A percentile compares a stretch with the other conserved stretches of the same genome.
Conservation (phyloP, 1,140 invertebrate genomes). For the Meloidogyne exigua region DNA sequence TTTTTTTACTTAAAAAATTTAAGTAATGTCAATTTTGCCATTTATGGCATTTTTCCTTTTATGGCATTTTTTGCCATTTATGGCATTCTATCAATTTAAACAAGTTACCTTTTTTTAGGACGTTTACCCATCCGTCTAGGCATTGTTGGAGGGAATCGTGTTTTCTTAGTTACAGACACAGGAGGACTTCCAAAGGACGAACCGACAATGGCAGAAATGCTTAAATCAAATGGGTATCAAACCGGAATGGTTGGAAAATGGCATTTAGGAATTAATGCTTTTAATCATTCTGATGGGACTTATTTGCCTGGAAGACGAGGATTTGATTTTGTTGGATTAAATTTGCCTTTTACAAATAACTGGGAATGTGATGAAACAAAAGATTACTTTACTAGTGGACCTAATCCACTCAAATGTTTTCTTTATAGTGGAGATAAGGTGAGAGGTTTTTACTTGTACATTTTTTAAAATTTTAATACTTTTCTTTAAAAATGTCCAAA, state of each 20-base stretch:
- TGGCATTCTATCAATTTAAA: neutral
- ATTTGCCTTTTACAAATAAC: slow-evolving; percentile 55
- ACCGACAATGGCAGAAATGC: slow-evolving; percentile 54
- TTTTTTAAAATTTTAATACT: too few relatives aligned
- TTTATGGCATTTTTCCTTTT: too few relatives aligned
- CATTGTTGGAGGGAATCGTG: slow-evolving; percentile 43
- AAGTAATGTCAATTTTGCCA: too few relatives aligned
- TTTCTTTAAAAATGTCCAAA: too few relatives aligned
- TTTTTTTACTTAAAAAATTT: neutral
- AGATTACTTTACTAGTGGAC: slow-evolving; percentile 31
- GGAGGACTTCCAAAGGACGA: slow-evolving; percentile 51
- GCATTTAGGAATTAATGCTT: slow-evolving; percentile 62
- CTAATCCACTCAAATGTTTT: slow-evolving; percentile 51
- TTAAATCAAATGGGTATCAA: slow-evolving; percentile 41
- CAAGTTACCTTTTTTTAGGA: slow-evolving; percentile 20
- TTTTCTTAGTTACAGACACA: slow-evolving; percentile 43
- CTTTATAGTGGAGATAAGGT: slow-evolving; percentile 58
- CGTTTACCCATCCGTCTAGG: slow-evolving; percentile 53
- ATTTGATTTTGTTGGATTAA: slow-evolving; percentile 40
- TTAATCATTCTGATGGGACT: slow-evolving; percentile 54
- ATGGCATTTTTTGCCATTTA: too few relatives aligned
- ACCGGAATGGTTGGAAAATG: slow-evolving; percentile 59
- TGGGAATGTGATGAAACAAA: slow-evolving; percentile 61
- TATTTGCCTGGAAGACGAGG: slow-evolving; percentile 34
- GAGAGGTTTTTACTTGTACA: too few relatives aligned